phyloP scores from a whole-genome alignment of 1,140 invertebrate species.

The Wiebesia pumilae region DNA sequence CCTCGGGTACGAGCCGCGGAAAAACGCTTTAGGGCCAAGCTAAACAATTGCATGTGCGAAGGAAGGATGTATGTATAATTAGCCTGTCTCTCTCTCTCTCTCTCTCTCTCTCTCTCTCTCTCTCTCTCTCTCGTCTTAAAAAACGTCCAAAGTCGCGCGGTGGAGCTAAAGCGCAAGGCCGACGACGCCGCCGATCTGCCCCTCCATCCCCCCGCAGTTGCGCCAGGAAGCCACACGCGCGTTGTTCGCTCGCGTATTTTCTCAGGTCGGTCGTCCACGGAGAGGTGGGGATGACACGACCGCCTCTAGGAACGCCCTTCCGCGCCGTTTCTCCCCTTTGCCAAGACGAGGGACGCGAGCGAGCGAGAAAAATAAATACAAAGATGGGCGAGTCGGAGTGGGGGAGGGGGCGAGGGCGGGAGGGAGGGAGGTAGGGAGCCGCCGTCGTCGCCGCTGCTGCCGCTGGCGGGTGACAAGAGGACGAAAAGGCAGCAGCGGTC shows the following conservation, averaged over 20 bases:
- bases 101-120: conserved; percentile 11
- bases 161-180: background rate
- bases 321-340: conserved; percentile 40
- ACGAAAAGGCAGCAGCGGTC: background rate
- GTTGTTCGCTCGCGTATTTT: conserved; percentile 55
- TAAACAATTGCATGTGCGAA: background rate
- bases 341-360: background rate
- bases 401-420: background rate
- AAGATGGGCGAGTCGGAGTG: conserved; percentile 45
- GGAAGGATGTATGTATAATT: background rate
- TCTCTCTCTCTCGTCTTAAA: background rate
- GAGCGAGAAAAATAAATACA: conserved; percentile 40
- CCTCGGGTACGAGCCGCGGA: background rate
- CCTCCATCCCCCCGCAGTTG: background rate
- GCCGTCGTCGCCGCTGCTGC: background rate
- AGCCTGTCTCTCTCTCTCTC: background rate
- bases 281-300: conserved; percentile 68
- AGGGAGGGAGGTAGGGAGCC: background rate
- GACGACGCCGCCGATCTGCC: background rate
- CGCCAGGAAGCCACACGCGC: conserved; percentile 21
- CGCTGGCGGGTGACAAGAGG: background rate
- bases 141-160: background rate
- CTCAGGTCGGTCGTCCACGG: conserved; percentile 40
- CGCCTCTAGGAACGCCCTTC: conserved; percentile 75
- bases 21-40: background rate